phyloP scores from a whole-genome alignment of 2,888 invertebrate species.

The Drosophila monieri region DNA sequence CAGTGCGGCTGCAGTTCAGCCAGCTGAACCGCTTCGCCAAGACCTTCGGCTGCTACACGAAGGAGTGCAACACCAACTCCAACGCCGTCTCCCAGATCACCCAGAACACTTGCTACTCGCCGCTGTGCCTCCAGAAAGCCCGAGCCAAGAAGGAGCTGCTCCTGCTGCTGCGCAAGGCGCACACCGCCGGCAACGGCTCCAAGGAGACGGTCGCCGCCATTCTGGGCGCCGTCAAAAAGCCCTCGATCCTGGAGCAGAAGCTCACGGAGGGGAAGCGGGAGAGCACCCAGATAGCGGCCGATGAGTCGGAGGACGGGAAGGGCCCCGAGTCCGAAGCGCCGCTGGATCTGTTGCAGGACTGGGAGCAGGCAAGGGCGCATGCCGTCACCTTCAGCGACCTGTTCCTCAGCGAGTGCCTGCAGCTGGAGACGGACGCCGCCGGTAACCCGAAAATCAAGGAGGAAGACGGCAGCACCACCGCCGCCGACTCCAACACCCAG shows the following conservation, averaged over 20 bases:
- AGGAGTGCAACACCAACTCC: conserved; percentile 87
- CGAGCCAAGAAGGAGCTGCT: conserved; percentile 89
- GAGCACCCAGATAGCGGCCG: conserved; percentile 50
- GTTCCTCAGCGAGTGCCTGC: conserved; percentile 63
- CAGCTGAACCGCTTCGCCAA: conserved; percentile 89
- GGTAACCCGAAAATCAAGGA: conserved; percentile 55
- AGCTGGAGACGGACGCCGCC: conserved; percentile 14
- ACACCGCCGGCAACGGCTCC: conserved; percentile 85
- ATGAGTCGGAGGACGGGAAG: conserved; percentile 79
- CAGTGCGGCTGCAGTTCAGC: conserved; percentile 89
- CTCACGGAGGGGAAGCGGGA: conserved; percentile 86
- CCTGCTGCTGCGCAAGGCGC: conserved; percentile 87
- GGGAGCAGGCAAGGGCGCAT: conserved; percentile 86
- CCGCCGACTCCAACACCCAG: conserved; percentile 61
- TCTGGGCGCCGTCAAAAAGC: conserved; percentile 86
- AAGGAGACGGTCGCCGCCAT: conserved; percentile 84
- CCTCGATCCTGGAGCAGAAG: conserved; percentile 89
- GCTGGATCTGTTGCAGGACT: conserved; percentile 83
- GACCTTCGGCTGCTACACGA: conserved; percentile 89
- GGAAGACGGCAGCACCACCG: conserved; percentile 47
- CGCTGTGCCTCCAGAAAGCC: conserved; percentile 90
- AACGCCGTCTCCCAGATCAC: conserved; percentile 86
- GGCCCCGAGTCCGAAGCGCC: conserved; percentile 73
- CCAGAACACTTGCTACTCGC: conserved; percentile 89
- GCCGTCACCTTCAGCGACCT: conserved; percentile 83